phyloP scores from a whole-genome alignment of 2,113 vertebrate species.

The Oryzias curvinotus region DNA sequence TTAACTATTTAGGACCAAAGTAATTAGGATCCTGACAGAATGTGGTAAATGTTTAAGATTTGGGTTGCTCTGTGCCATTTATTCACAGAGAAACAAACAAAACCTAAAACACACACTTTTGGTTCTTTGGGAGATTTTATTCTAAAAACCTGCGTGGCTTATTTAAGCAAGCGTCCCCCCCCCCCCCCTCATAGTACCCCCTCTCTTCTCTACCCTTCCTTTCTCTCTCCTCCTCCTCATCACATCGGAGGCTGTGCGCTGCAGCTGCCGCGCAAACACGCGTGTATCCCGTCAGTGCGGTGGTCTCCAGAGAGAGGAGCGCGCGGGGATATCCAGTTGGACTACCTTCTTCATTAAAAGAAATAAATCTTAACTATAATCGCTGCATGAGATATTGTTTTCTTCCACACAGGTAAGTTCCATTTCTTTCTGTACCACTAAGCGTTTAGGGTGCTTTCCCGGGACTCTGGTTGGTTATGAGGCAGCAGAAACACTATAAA shows the following conservation, averaged over 20 bases:
- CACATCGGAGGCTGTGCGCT: conserved; percentile 58
- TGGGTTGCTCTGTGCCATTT: no score
- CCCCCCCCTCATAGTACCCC: background rate
- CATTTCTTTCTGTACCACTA: no score
- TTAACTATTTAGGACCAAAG: no score
- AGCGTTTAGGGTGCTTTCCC: no score
- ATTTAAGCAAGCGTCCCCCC: background rate
- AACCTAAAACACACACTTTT: no score
- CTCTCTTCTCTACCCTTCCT: background rate
- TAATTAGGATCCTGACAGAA: no score
- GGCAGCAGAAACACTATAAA: no score
- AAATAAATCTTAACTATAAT: background rate
- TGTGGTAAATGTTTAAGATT: no score
- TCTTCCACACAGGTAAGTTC: conserved; percentile 46
- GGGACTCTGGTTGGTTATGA: no score
- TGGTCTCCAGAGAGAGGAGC: conserved; percentile 28
- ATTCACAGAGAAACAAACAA: no score
- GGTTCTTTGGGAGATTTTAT: no score
- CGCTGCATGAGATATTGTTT: conserved; percentile 10
- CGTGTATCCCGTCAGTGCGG: conserved; percentile 40
- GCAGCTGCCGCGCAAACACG: conserved; percentile 56
- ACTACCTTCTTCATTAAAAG: conserved; percentile 2
- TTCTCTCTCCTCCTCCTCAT: conserved; percentile 19
- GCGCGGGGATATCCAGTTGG: conserved; percentile 25
- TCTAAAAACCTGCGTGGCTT: background rate